These are phyloP conservation scores for Haemorhous mexicanus DNA, from an alignment of 2,113 vertebrate genomes.

Conservation along the genomic window DNA sequence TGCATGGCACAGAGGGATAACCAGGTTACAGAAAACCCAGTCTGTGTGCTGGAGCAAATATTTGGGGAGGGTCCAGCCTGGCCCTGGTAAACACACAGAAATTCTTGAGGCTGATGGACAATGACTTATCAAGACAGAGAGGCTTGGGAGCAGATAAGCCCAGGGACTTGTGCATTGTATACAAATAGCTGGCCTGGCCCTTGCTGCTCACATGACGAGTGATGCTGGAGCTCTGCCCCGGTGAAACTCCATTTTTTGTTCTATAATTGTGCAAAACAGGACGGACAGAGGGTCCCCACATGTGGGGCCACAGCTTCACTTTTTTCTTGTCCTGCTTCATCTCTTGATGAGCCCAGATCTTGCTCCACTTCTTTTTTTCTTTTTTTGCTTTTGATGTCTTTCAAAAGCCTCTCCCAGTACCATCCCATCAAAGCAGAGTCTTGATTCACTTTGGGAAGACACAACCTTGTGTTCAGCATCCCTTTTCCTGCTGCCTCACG, in stretches of 20 bases:
- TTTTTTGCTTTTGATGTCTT: not conserved
- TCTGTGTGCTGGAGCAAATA: not conserved
- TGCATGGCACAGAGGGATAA: rapidly evolving
- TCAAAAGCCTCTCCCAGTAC: not conserved
- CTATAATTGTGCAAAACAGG: not conserved
- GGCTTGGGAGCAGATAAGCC: slow-evolving; percentile 5
- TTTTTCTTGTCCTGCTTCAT: not conserved
- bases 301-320: rapidly evolving
- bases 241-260: not conserved
- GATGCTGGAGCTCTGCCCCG: not conserved
- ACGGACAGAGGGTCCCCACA: not conserved
- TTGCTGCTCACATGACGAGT: rapidly evolving
- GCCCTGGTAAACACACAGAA: not conserved
- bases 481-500: not conserved
- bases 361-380: not conserved
- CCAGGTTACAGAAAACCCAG: not conserved
- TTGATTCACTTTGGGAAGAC: not conserved
- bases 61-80: not conserved
- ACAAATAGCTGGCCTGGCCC: not conserved
- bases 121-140: not conserved
- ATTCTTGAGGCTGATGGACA: not conserved
- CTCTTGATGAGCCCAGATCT: not conserved
- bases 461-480: not conserved
- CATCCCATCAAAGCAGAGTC: not conserved
- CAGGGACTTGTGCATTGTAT: not conserved